Base-by-base conservation (phyloP, 2,113 vertebrate genomes). In the Sturnus vulgaris region DNA sequence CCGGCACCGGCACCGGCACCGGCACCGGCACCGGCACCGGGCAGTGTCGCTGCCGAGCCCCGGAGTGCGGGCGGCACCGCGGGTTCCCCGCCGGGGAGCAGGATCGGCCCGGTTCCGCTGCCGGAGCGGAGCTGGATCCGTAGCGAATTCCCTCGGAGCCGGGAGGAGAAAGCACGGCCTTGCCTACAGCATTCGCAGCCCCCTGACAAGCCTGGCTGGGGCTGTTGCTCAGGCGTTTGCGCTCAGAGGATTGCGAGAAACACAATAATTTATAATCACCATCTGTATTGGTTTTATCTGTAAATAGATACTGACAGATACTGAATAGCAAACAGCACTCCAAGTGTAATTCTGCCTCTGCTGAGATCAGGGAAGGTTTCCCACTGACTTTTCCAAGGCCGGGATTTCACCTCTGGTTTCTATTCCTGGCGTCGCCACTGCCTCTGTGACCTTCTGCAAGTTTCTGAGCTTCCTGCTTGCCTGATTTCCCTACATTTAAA, bases 381-480 rank as follows among this genome's bases (percentile, higher is more conserved):
- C 71, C 31, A 8, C 56, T 83, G 95, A 81, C 85, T 93, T 91
- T 76, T 82, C 79, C 87, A 52, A 88, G 90, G 85, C 90, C 42
- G 0, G 55, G 49, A 73, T 95, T 96, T 96, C 87, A 94, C 93
- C 94, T 96, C 90, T 44, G 17, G 50, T 94, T 94, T 95, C 93
- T 92, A 59, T 82, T 95, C 87, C 87, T 53, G 93, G 92, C 76
- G 8, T 30, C 18, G 33, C 71, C 40, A 8, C 90, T 90, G 30
- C 47, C 79, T 82, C 84, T 47, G 71, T 86, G 92, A 97, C 95
- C 94, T 95, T 95, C 90, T n/a, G 84, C 73, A 55, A 90, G 91
- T 94, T 91, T 50, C 71, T 70, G 18, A 33, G 71, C 50, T 65
- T 77, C 66, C 49, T 50, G 42, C 65, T 87, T 91, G 88, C 81